Percentiles rank a stretch among this genome's conserved stretches.
phyloP scores from a whole-genome alignment of 1,140 invertebrate genomes.

The Philaenus spumarius region DNA sequence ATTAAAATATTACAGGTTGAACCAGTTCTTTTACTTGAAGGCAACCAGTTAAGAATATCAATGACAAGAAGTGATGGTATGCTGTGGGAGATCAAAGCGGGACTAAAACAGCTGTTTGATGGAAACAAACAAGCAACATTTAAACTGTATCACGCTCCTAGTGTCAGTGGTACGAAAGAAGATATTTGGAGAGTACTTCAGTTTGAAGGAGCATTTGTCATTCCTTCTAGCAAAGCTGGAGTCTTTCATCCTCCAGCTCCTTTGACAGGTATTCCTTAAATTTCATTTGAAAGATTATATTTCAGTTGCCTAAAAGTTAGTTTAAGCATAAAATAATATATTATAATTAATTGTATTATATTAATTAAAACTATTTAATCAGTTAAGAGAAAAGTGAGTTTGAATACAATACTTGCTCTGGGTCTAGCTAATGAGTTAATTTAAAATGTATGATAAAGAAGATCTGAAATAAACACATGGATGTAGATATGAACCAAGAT shows the following conservation, averaged over 20 bases:
- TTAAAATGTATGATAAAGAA: no score
- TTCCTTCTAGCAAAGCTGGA: conserved; percentile 29
- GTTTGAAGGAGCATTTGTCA: conserved; percentile 31
- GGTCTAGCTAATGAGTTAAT: no score
- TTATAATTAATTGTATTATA: no score
- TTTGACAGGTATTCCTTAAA: conserved; percentile 23
- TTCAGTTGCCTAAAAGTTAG: no score
- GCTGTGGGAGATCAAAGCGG: conserved; percentile 29
- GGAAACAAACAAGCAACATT: conserved; percentile 30
- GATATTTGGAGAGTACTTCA: conserved; percentile 31
- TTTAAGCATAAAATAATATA: no score
- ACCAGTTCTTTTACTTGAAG: conserved; percentile 26
- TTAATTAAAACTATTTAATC: no score
- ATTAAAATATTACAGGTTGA: conserved; percentile 30
- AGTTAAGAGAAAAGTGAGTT: no score
- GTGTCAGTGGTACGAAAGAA: conserved; percentile 22
- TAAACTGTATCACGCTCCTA: conserved; percentile 29
- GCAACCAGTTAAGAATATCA: conserved; percentile 25
- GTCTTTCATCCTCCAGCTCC: conserved; percentile 29
- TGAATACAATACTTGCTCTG: no score
- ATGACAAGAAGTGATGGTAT: conserved; percentile 29
- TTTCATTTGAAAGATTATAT: background rate
- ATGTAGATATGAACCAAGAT: no score
- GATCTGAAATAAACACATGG: no score
- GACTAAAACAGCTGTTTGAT: conserved; percentile 21